Evolutionary conservation across 2,888 invertebrate genomes (phyloP), one percentile per base, ranked within the genome.

Genomic region (Amphimallon solstitiale): DNA sequence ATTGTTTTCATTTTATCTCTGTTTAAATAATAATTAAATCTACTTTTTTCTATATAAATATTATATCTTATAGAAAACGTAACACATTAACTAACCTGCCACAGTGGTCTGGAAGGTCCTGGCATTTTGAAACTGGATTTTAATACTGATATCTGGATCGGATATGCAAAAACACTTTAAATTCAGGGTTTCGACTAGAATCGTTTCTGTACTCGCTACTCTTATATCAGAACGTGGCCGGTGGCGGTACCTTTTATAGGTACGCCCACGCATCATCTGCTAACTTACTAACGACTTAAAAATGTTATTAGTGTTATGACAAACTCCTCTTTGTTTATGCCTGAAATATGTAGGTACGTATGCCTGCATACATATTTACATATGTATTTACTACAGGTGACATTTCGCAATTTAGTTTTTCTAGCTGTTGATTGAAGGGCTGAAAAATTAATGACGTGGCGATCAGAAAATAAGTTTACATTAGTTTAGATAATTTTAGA

Each of bases 81-180:
- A n/a, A n/a, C n/a, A n/a, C 19, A 29, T 29, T 21, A 17, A 77
- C 84, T 84, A 82, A 90, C 90, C 87, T 90, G 90, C 90, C 90
- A 90, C 82, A 90, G 85, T 71, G 90, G 90, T 86, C 90, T 81
- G 9, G 81, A 82, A 65, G 82, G 90, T 86, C 90, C 90, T 83
- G 90, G 90, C 90, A 90, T 90, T 83, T 84, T 87, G 51, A 48
- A 40, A 40, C 40, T 40, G 14, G 14, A n/a, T 5, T 43, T 15
- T 14, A 15, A 17, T 43, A 2, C n/a, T 1, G 12, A 40, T 40
- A 40, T 40, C 14, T 4, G n/a, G 29, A 29, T 29, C 29, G 29
- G 29, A 29, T 29, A 1, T 29, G 5, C 29, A 29, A 29, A 29
- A 29, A 29, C 29, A 29, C 29, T 29, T 29, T 29, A 43, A 43